Base-by-base conservation (phyloP, 2,113 vertebrate genomes). In the Orcinus orca region DNA sequence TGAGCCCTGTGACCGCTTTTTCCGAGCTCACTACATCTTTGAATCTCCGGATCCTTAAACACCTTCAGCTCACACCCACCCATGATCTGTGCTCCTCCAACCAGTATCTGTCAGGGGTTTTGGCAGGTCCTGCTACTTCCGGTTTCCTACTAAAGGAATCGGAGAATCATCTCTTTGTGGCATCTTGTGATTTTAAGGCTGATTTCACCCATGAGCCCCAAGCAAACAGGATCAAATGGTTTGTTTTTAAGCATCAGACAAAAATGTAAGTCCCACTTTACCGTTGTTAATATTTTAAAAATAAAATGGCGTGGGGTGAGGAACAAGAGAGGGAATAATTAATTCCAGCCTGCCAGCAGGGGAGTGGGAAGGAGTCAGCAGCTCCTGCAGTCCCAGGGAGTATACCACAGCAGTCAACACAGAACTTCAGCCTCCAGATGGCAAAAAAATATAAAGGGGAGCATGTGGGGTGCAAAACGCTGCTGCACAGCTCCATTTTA, bases 281-380 rank as follows among this genome's bases (percentile, higher is more conserved):
- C 26, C 44, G 4, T 60, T 65, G 21, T 90, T 96, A 81, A 67
- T 88, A 85, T 81, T 93, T 80, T 71, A 95, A 89, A 97, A 81
- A 88, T 92, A 93, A 79, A 71, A 70, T 62, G 21, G 10, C 73
- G 70, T 86, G 79, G 50, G 36, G 17, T 73, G 55, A 84, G 62
- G 86, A 58, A 85, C 60, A 44, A 36, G 85, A 67, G 83, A 82
- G 25, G 31, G 60, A 86, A n/a, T 74, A 38, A 74, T 84, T 95
- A 85, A 73, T 93, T 97, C 81, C 65, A 87, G 33, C 70, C 53
- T 85, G 80, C 33, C 79, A 87, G 73, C 23, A 17, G 80, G 76
- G 20, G 70, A 29, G 80, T 92, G 62, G 77, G 95, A 96, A 77
- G 79, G 33, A 96, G 76, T n/a, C 4, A 0, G 60, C 73, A 84